Base-by-base conservation (phyloP, 64 coral and sea anemone species). In the Pocillopora verrucosa region DNA sequence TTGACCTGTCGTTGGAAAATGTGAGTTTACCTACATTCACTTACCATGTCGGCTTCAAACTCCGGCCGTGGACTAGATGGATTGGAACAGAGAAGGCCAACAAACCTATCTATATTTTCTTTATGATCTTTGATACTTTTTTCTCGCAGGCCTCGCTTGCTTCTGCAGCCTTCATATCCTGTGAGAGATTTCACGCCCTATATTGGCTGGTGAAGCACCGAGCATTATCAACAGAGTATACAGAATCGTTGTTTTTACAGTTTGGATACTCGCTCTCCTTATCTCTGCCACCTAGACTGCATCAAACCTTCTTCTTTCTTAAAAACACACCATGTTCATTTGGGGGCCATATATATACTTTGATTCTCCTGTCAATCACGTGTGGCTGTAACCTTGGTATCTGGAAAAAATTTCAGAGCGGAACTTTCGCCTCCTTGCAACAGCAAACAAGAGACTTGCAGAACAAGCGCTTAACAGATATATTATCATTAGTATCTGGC, bases 361-460 rank as follows among this genome's bases (percentile, higher is more conserved):
- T 76, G 73, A 76, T 16, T 24, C 22, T 74, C 26, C 6, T 74
- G 35, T 74, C 35, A 11, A 74, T 35, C 7, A 30, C 35, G 35
- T 45, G 73, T 25, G 15, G 34, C 24, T 76, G 73, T 76, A 76
- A 76, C 35, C 36, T 76, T 36, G 73, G 30, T 25, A 76, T 76
- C 19, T 76, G 73, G 73, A 76, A 36, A 76, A 76, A 14, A 14
- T 13, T 76, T 76, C n/a, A 16, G 13, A 11, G 6, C 1, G 35
- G 73, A 38, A 13, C 2, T 65, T 3, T 76, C 19, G n/a, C n/a
- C n/a, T 34, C 34, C 16, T 76, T 36, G 24, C 73, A 76, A 16
- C 73, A 76, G 13, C 73, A 76, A 37, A 76, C 26, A n/a, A 74
- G 25, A 74, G n/a, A n/a, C n/a, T n/a, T n/a, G n/a, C n/a, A n/a